Percentiles rank a stretch among this genome's conserved stretches.
Evolutionary conservation across 2,888 invertebrate genomes (phyloP).

Genomic region (Caradrina clavipalpis): DNA sequence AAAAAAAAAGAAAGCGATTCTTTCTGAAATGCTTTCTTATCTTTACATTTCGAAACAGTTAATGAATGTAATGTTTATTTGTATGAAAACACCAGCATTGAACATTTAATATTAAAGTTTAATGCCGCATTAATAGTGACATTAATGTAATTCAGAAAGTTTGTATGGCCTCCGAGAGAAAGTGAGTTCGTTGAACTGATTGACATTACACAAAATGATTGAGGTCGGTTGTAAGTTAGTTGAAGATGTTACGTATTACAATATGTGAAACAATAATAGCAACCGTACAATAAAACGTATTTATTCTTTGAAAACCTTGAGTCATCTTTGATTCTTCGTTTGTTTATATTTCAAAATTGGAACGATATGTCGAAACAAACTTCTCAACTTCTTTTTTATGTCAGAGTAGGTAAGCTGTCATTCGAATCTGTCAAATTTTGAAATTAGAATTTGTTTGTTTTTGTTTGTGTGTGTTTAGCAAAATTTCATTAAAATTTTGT

Average conservation of each 20-base stretch:
- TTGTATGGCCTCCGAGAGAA: constrained; percentile 56
- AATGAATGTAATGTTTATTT: constrained; percentile 31
- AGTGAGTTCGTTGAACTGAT: constrained; percentile 62
- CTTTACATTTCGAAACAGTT: not conserved
- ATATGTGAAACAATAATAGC: constrained; percentile 15
- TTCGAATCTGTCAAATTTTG: not conserved
- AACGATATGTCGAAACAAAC: not conserved
- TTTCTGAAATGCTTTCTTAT: constrained; percentile 11
- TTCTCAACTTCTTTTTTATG: too few species aligned
- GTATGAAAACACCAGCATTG: constrained; percentile 44
- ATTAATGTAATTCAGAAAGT: constrained; percentile 61
- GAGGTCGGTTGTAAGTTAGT: constrained; percentile 41
- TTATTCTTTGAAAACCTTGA: constrained; percentile 14
- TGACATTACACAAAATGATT: constrained; percentile 57
- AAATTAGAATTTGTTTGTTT: not conserved
- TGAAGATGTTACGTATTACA: constrained; percentile 38
- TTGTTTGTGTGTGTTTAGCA: not conserved
- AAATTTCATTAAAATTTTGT: not conserved
- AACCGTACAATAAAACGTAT: not conserved
- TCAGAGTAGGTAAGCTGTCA: not conserved
- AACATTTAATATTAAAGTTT: constrained; percentile 41
- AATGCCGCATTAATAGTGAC: constrained; percentile 33
- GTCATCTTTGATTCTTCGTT: constrained; percentile 2
- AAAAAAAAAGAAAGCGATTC: constrained; percentile 23
- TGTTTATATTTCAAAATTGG: not conserved